Evolutionary conservation across 2,888 invertebrate genomes (phyloP).

Genomic region (Gandaritis pyraliata): DNA sequence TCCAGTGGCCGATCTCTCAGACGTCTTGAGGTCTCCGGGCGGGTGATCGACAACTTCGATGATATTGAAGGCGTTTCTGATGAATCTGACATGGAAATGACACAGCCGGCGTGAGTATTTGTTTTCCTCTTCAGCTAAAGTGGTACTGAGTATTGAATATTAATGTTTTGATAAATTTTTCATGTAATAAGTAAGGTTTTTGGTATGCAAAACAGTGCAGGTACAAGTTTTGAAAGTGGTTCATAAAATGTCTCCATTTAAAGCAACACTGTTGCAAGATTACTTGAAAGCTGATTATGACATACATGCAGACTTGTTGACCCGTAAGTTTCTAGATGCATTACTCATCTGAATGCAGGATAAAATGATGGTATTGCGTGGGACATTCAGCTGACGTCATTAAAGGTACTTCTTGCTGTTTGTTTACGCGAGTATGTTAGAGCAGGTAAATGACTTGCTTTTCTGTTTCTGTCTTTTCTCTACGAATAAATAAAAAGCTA

Average conservation of each 20-base stretch:
- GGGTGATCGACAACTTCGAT: conserved; percentile 81
- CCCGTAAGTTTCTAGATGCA: conserved; percentile 7
- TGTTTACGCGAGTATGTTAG: conserved; percentile 11
- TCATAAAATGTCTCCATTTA: neutral
- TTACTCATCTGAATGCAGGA: conserved; percentile 11
- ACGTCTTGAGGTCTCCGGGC: conserved; percentile 78
- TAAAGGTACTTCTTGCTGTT: conserved; percentile 3
- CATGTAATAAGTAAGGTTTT: too few relatives aligned
- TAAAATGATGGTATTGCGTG: conserved; percentile 20
- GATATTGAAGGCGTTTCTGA: conserved; percentile 75
- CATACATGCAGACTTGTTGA: conserved; percentile 6
- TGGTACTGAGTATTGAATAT: too few relatives aligned
- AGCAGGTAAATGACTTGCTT: conserved; percentile 4
- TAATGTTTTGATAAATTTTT: too few relatives aligned
- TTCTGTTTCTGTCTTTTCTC: conserved; percentile 9
- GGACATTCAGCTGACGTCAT: conserved; percentile 24
- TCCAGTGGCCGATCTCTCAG: conserved; percentile 80
- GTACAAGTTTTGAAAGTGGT: neutral
- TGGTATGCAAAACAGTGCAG: neutral
- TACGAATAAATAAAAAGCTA: too few relatives aligned
- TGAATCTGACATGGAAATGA: conserved; percentile 74
- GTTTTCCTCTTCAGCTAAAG: too few relatives aligned
- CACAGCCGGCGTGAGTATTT: conserved; percentile 71
- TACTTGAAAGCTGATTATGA: conserved; percentile 5
- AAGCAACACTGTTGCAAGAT: neutral